Evolutionary conservation across 2,113 vertebrate genomes (phyloP).

Genomic region (Menura novaehollandiae): DNA sequence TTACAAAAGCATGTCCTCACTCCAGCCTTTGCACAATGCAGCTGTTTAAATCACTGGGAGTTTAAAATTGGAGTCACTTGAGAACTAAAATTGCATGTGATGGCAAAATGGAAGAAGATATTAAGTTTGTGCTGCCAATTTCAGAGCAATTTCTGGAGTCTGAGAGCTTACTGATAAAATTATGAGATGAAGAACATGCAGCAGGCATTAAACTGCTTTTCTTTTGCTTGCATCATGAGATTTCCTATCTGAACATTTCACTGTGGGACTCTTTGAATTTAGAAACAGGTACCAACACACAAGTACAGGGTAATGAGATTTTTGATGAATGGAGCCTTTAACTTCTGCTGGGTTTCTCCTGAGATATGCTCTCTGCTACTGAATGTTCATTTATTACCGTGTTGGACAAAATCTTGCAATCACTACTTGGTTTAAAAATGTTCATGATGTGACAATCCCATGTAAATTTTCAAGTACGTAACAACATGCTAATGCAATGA

Average conservation of each 20-base stretch:
- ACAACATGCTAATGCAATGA: neutral
- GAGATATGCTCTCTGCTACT: neutral
- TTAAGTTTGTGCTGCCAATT: slow-evolving; percentile 4
- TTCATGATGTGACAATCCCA: neutral
- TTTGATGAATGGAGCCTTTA: neutral
- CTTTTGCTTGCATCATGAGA: neutral
- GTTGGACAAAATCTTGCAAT: neutral
- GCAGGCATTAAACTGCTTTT: neutral
- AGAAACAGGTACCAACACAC: neutral
- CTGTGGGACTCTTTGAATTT: neutral
- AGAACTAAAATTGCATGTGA: slow-evolving; percentile 7
- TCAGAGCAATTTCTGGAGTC: slow-evolving; percentile 22
- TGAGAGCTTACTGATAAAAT: neutral
- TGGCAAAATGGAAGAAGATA: slow-evolving; percentile 35
- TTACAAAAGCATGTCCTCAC: slow-evolving; percentile 41
- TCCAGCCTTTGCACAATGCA: neutral
- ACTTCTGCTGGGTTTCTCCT: neutral
- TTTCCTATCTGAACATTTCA: neutral
- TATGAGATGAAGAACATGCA: neutral
- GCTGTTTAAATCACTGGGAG: slow-evolving; percentile 45
- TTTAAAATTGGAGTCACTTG: slow-evolving; percentile 28
- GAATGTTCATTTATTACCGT: neutral
- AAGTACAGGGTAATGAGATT: neutral
- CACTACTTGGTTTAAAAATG: neutral
- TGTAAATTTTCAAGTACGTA: neutral